Percentiles rank a stretch among this genome's conserved stretches.
Evolutionary conservation across 1,140 invertebrate species (phyloP).

Genomic region (Drosophila busckii): DNA sequence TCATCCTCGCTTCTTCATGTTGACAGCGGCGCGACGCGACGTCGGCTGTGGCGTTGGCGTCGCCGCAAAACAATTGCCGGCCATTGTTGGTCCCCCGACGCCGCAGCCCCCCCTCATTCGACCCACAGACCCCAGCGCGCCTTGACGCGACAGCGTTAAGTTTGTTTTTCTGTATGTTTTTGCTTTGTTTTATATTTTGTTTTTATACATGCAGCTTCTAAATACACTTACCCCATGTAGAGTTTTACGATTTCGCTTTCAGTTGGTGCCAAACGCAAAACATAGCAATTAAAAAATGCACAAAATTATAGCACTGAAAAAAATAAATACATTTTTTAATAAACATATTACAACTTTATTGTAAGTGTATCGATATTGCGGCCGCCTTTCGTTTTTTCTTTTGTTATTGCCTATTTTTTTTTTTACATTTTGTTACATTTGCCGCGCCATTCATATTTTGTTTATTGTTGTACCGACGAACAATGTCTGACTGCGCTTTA

Average conservation of each 20-base stretch:
- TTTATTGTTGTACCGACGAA: conserved; percentile 52
- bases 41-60: conserved; percentile 5
- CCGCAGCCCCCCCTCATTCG: conserved; percentile 6
- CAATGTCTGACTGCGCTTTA: conserved; percentile 21
- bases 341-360: neutral
- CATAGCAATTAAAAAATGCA: too few relatives aligned
- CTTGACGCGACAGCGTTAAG: neutral
- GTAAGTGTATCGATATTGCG: conserved; percentile 5
- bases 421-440: conserved; percentile 60
- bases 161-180: too few relatives aligned
- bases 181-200: too few relatives aligned
- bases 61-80: conserved; percentile 63
- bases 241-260: too few relatives aligned
- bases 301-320: neutral
- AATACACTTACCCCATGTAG: too few relatives aligned
- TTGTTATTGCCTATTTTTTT: conserved; percentile 34
- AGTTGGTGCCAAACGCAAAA: too few relatives aligned
- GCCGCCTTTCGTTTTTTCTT: neutral
- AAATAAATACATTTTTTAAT: neutral
- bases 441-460: conserved; percentile 67
- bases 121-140: neutral
- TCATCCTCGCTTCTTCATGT: conserved; percentile 34
- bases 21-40: conserved; percentile 10
- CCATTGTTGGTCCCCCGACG: conserved; percentile 59
- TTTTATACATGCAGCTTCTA: too few relatives aligned